Percentiles rank a stretch among this genome's conserved stretches.
Conservation (phyloP, 2,888 invertebrate species). For the Ypsolopha sequella region DNA sequence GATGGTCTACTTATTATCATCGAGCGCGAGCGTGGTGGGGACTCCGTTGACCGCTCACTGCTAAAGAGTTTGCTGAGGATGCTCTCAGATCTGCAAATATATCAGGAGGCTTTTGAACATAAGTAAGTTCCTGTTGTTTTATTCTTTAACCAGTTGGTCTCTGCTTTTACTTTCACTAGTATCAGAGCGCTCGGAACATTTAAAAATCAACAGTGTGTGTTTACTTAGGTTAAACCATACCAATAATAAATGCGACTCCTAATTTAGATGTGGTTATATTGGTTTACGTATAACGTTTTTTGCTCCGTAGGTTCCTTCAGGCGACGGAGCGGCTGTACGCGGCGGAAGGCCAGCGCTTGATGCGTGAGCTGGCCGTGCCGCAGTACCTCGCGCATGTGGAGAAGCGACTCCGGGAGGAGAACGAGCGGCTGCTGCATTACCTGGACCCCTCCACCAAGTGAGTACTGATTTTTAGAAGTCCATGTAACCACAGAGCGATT, state of each 20-base stretch:
- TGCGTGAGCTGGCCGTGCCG: conserved; percentile 95
- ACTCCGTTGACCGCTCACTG: conserved; percentile 92
- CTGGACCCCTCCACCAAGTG: conserved; percentile 94
- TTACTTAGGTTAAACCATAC: no score
- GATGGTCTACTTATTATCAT: conserved; percentile 94
- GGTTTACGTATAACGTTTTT: no score
- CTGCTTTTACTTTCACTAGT: conserved; percentile 3
- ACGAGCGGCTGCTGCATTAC: conserved; percentile 93
- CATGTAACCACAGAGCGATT: no score
- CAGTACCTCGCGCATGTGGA: conserved; percentile 97
- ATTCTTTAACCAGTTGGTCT: neutral
- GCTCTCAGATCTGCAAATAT: conserved; percentile 96
- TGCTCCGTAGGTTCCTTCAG: conserved; percentile 77
- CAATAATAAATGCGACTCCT: no score
- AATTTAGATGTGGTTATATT: no score
- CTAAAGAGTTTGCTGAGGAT: conserved; percentile 95
- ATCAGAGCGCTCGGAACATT: no score
- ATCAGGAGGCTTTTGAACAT: conserved; percentile 89
- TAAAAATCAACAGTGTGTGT: no score
- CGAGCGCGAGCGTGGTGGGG: conserved; percentile 94
- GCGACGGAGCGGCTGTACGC: conserved; percentile 95
- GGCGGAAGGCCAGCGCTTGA: conserved; percentile 92
- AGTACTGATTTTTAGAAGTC: conserved; percentile 14
- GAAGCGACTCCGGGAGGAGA: conserved; percentile 93
- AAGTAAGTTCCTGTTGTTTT: conserved; percentile 60